phyloP scores from a whole-genome alignment of 1,140 invertebrate species.

The Caerostris extrusa region DNA sequence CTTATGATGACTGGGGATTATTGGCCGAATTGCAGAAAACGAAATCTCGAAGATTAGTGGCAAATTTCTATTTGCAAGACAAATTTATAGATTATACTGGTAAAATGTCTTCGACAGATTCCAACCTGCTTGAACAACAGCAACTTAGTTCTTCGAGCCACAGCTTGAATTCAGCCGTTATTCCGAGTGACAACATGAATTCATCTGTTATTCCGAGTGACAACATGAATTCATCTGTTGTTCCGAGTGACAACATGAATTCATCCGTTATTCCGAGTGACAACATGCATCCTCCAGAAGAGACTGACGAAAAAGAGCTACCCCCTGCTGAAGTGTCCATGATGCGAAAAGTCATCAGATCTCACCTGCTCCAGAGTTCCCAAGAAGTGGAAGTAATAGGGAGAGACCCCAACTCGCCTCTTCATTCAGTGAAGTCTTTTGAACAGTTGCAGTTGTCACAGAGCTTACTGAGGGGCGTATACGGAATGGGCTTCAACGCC shows the following conservation, averaged over 20 bases:
- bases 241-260: too few relatives aligned
- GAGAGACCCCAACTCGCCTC: constrained; percentile 94
- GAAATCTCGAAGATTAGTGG: not conserved
- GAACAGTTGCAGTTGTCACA: constrained; percentile 95
- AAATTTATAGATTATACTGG: too few relatives aligned
- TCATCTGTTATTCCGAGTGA: too few relatives aligned
- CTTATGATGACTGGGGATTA: not conserved
- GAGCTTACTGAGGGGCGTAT: constrained; percentile 92
- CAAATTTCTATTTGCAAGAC: too few relatives aligned
- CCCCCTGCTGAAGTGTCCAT: constrained; percentile 89
- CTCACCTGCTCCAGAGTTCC: constrained; percentile 91
- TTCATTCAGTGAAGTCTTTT: constrained; percentile 96
- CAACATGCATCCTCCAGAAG: not conserved
- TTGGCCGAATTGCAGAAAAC: not conserved
- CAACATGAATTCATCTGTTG: too few relatives aligned
- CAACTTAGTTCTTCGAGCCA: too few relatives aligned
- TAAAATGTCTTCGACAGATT: too few relatives aligned
- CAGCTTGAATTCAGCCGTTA: too few relatives aligned
- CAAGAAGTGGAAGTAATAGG: constrained; percentile 93
- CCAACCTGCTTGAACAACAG: too few relatives aligned
- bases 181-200: too few relatives aligned
- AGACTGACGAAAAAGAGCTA: not conserved
- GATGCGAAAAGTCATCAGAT: constrained; percentile 93
- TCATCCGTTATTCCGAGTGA: not conserved
- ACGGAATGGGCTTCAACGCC: constrained; percentile 97